These are phyloP conservation scores for Pristionchus fissidentatus DNA, from an alignment of 2,888 invertebrate species.

Conservation along the genomic window DNA sequence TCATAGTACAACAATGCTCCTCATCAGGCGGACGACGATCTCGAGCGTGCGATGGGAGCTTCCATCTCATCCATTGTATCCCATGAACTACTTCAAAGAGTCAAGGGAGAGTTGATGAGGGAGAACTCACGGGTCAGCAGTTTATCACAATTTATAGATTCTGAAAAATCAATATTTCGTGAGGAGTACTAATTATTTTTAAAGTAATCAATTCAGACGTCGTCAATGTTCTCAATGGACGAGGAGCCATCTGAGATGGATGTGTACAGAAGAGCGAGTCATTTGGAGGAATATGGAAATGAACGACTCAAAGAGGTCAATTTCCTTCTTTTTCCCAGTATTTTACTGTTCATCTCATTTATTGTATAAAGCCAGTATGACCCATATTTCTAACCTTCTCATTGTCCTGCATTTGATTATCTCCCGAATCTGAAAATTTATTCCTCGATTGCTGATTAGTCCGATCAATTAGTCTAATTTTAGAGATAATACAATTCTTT, in stretches of 20 bases:
- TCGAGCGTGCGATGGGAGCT: conserved; percentile 82
- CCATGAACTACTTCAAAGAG: conserved; percentile 67
- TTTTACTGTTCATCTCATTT: too few species aligned
- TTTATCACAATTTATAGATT: not conserved
- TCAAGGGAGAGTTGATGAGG: conserved; percentile 54
- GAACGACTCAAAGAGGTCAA: conserved; percentile 53
- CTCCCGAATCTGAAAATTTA: too few species aligned
- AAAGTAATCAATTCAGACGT: not conserved
- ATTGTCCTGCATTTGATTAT: too few species aligned
- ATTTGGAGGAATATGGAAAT: conserved; percentile 66
- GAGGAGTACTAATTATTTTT: not conserved
- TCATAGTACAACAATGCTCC: not conserved
- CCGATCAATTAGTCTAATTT: too few species aligned
- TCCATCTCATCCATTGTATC: conserved; percentile 68
- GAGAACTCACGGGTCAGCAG: not conserved
- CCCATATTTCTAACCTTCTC: too few species aligned
- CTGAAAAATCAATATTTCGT: not conserved
- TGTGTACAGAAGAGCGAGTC: conserved; percentile 66
- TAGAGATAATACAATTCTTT: not conserved
- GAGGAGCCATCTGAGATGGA: conserved; percentile 64
- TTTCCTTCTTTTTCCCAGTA: too few species aligned
- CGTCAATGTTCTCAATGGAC: not conserved
- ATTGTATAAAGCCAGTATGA: too few species aligned
- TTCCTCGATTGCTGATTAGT: too few species aligned
- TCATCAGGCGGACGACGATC: conserved; percentile 73